These are phyloP conservation scores for Sinelater perroti DNA, from an alignment of 2,888 invertebrate genomes.

Conservation along the genomic window DNA sequence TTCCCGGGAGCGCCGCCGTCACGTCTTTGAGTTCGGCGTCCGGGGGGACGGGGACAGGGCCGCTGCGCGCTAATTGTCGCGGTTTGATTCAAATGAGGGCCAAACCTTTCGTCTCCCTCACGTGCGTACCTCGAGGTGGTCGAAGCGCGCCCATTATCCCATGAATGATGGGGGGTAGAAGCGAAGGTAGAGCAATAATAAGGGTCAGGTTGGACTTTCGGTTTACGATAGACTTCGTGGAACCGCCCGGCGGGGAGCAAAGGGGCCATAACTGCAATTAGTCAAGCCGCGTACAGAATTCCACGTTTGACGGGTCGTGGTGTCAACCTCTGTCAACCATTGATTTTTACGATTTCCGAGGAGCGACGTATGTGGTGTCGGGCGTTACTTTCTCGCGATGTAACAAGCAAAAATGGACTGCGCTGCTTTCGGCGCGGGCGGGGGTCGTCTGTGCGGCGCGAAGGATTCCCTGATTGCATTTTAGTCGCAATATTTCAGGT, in stretches of 20 bases:
- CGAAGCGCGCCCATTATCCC: conserved; percentile 16
- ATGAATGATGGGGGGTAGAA: conserved; percentile 23
- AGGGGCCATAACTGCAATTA: conserved; percentile 53
- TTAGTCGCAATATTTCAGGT: too few species aligned
- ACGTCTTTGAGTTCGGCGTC: too few species aligned
- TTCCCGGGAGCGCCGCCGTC: too few species aligned
- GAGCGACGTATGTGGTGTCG: conserved; percentile 40
- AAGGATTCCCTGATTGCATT: too few species aligned
- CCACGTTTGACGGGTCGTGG: conserved; percentile 51
- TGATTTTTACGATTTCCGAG: conserved; percentile 56
- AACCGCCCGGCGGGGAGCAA: conserved; percentile 54
- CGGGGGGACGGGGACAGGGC: too few species aligned
- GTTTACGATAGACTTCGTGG: conserved; percentile 59
- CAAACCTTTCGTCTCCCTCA: neutral
- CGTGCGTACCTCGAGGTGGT: conserved; percentile 14
- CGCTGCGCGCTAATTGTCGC: neutral
- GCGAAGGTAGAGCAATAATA: conserved; percentile 11
- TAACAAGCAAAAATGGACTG: too few species aligned
- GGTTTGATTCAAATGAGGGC: neutral
- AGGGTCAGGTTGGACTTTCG: conserved; percentile 21
- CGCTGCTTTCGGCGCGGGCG: too few species aligned
- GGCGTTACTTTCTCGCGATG: too few species aligned
- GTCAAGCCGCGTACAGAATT: conserved; percentile 56
- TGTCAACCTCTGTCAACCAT: conserved; percentile 55
- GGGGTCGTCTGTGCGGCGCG: too few species aligned